Conservation (phyloP, 2,888 invertebrate species). For the Cryptocheilus praepositus region DNA sequence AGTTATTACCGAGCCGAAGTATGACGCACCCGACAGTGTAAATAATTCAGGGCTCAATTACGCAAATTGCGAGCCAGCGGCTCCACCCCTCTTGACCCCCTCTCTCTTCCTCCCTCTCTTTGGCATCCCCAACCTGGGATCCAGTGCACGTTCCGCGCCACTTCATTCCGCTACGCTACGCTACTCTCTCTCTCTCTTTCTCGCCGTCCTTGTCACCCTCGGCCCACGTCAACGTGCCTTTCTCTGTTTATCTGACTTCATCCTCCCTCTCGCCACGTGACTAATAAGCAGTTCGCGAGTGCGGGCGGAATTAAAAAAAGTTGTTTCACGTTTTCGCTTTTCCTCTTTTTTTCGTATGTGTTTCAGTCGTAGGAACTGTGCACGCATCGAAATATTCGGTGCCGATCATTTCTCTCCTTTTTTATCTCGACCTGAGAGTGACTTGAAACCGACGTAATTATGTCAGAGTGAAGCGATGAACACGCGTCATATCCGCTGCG, state of each 20-base stretch:
- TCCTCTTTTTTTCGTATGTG: not conserved
- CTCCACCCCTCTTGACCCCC: slow-evolving; percentile 36
- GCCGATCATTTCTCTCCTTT: too few species aligned
- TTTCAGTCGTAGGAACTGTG: too few species aligned
- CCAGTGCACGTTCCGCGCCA: slow-evolving; percentile 47
- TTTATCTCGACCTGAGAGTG: too few species aligned
- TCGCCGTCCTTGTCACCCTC: too few species aligned
- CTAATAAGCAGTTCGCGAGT: too few species aligned
- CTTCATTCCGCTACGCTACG: slow-evolving; percentile 48
- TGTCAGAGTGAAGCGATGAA: too few species aligned
- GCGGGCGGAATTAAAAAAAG: not conserved
- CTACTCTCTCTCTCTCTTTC: slow-evolving; percentile 23
- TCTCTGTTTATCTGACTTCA: not conserved
- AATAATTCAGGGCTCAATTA: slow-evolving; percentile 74
- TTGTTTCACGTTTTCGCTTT: not conserved
- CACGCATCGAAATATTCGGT: too few species aligned
- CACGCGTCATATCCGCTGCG: too few species aligned
- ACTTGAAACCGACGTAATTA: too few species aligned
- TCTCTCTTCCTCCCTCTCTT: slow-evolving; percentile 28
- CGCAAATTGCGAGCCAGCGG: slow-evolving; percentile 68
- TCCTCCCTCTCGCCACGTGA: not conserved
- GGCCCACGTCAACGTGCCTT: not conserved
- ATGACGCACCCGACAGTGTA: slow-evolving; percentile 70
- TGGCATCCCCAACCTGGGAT: slow-evolving; percentile 16
- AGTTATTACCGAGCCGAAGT: slow-evolving; percentile 63